Percentiles rank a stretch among this genome's conserved stretches.
phyloP scores from a whole-genome alignment of 2,888 invertebrate genomes.

The Aleiodes alternator region DNA sequence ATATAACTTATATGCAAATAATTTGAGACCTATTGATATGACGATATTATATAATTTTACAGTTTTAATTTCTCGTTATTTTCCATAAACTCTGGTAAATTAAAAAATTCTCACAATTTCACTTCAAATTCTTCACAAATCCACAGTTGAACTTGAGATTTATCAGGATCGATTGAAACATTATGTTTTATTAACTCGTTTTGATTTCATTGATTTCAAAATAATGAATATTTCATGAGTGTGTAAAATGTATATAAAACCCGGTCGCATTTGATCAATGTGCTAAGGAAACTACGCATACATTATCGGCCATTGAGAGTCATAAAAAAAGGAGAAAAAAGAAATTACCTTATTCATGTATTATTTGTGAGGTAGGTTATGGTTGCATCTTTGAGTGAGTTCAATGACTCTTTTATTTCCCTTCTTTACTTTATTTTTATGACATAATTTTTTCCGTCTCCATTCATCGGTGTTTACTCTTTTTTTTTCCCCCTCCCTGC shows the following conservation, averaged over 20 bases:
- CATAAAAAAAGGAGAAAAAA: constrained; percentile 8
- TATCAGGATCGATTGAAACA: constrained; percentile 25
- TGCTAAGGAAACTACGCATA: constrained; percentile 38
- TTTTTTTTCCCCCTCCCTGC: neutral
- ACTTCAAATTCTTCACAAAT: no score
- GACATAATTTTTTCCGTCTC: constrained; percentile 16
- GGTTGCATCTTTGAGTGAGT: constrained; percentile 48
- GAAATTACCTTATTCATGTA: constrained; percentile 42
- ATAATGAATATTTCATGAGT: constrained; percentile 57
- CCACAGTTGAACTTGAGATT: constrained; percentile 4
- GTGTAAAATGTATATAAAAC: constrained; percentile 27
- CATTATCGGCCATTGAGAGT: constrained; percentile 31
- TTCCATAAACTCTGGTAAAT: neutral
- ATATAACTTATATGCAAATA: no score
- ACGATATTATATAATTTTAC: no score
- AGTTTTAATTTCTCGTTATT: neutral
- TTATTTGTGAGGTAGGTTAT: constrained; percentile 53
- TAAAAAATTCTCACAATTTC: no score
- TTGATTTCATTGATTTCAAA: constrained; percentile 33
- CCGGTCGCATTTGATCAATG: constrained; percentile 52
- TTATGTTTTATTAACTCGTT: neutral
- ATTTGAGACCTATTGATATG: no score
- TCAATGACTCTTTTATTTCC: constrained; percentile 26
- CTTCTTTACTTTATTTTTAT: constrained; percentile 10
- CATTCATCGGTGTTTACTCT: constrained; percentile 1